Evolutionary conservation across 2,113 vertebrate species (phyloP).

Genomic region (Urocolius indicus): DNA sequence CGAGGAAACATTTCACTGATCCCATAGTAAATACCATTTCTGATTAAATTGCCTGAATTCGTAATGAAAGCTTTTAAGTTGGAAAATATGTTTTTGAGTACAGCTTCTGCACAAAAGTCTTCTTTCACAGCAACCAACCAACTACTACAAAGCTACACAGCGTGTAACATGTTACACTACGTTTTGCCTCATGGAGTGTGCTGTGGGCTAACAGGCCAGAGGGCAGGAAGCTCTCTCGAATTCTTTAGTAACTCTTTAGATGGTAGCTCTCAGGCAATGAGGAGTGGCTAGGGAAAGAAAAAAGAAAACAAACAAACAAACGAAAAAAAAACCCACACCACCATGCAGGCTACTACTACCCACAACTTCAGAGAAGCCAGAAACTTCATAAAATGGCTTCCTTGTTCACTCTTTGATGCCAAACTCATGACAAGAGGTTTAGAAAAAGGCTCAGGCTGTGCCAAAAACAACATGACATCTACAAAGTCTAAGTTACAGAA

Average conservation of each 20-base stretch:
- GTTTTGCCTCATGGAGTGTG: fast-evolving
- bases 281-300: neutral
- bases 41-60: neutral
- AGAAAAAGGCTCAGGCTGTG: neutral
- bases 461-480: neutral
- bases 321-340: neutral
- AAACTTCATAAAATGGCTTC: neutral
- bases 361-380: neutral
- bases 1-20: neutral
- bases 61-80: neutral
- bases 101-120: neutral
- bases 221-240: fast-evolving
- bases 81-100: neutral
- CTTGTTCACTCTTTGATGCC: neutral
- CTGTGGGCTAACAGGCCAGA: neutral
- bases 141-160: neutral
- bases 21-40: neutral
- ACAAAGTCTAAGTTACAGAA: neutral
- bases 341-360: neutral
- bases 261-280: neutral
- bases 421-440: neutral
- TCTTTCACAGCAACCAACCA: neutral
- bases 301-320: neutral
- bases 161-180: fast-evolving
- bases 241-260: neutral